These are phyloP conservation scores for Sarotherodon lohbergeri DNA, from an alignment of 2,113 vertebrate genomes.

Conservation along the genomic window DNA sequence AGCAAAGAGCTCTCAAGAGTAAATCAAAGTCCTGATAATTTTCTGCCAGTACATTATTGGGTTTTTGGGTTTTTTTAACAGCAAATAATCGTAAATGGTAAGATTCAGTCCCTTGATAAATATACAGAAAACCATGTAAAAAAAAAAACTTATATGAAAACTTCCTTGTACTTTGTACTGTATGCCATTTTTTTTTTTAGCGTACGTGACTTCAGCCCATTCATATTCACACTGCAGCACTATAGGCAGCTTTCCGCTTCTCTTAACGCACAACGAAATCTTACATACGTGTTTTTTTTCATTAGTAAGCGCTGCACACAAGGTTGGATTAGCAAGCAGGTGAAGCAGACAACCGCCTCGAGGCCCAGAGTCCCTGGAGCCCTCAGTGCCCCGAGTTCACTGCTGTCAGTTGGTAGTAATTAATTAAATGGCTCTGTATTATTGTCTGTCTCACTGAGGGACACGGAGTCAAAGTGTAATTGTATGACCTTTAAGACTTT, in stretches of 20 bases:
- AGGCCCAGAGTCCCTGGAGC: neutral
- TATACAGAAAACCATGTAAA: neutral
- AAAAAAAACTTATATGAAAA: neutral
- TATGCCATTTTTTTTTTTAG: neutral
- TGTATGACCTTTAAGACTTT: neutral
- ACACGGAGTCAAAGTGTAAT: neutral
- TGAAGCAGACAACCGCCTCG: neutral
- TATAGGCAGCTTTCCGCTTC: neutral
- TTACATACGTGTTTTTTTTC: neutral
- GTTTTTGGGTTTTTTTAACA: neutral
- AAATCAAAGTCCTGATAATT: neutral
- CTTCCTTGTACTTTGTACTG: neutral
- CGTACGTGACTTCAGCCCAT: neutral
- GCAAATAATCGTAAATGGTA: too few species aligned
- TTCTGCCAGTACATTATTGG: neutral
- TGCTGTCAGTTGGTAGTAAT: neutral
- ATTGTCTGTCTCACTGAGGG: neutral
- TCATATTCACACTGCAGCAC: neutral
- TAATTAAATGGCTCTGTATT: neutral
- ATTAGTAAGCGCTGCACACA: neutral
- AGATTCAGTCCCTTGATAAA: fast-evolving
- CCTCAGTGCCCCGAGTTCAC: neutral
- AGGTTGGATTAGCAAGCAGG: neutral
- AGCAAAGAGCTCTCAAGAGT: neutral
- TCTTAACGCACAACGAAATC: neutral